Evolutionary conservation across 1,140 invertebrate genomes (phyloP).

Genomic region (Ceratina australensis): DNA sequence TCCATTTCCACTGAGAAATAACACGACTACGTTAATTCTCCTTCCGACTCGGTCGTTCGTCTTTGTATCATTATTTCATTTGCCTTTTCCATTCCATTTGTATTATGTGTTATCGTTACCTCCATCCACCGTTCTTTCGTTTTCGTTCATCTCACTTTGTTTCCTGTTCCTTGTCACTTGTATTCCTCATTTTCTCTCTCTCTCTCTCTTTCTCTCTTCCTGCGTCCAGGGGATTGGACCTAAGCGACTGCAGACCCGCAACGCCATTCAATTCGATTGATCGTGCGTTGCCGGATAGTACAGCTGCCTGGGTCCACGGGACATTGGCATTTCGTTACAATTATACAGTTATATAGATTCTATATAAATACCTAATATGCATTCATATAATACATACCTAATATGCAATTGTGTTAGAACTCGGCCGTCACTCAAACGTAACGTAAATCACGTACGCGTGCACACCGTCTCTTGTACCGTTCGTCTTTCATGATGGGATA

Average conservation of each 20-base stretch:
- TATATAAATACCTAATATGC: conserved; percentile 80
- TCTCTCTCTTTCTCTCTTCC: conserved; percentile 57
- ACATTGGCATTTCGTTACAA: conserved; percentile 79
- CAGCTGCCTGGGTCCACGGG: conserved; percentile 71
- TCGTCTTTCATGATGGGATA: conserved; percentile 55
- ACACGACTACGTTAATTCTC: conserved; percentile 50
- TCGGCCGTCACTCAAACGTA: conserved; percentile 74
- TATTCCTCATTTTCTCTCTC: conserved; percentile 41
- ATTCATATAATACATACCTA: conserved; percentile 79
- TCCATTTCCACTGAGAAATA: conserved; percentile 53
- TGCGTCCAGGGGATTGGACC: conserved; percentile 63
- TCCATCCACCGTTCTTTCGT: conserved; percentile 1
- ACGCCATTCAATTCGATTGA: conserved; percentile 58
- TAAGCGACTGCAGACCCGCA: conserved; percentile 62
- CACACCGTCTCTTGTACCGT: conserved; percentile 62
- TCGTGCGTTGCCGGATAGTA: conserved; percentile 6
- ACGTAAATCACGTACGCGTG: conserved; percentile 62
- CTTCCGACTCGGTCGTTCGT: conserved; percentile 35
- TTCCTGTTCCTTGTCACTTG: conserved; percentile 46
- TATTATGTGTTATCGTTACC: conserved; percentile 11
- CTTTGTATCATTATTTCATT: conserved; percentile 25
- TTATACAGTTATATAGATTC: conserved; percentile 79
- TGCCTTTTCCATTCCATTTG: conserved; percentile 34
- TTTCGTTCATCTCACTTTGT: conserved; percentile 42
- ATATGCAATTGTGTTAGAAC: conserved; percentile 78